Percentiles rank a stretch among this genome's conserved stretches.
phyloP scores from a whole-genome alignment of 2,888 invertebrate genomes.

The Cataglyphis livida region DNA sequence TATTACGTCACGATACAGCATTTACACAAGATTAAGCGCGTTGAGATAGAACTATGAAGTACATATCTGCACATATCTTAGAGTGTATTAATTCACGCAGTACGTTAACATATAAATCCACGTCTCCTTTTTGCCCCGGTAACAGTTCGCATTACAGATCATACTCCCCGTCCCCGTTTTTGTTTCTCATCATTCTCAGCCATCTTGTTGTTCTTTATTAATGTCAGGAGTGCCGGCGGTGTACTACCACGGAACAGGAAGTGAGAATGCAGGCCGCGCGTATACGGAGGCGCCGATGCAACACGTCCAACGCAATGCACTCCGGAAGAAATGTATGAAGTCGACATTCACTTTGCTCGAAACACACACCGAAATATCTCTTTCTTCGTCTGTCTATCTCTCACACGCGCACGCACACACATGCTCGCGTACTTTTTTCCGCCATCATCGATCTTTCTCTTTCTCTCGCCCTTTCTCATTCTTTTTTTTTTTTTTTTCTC shows the following conservation, averaged over 20 bases:
- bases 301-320: conserved; percentile 81
- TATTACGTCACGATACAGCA: not conserved
- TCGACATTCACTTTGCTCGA: conserved; percentile 78
- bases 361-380: conserved; percentile 58
- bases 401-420: not conserved
- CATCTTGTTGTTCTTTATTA: conserved; percentile 79
- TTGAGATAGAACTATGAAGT: not conserved
- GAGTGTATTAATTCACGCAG: conserved; percentile 42
- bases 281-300: conserved; percentile 82
- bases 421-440: not conserved
- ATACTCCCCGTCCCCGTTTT: conserved; percentile 45
- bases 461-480: conserved; percentile 1
- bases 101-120: conserved; percentile 32
- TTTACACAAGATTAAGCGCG: not conserved
- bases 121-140: not conserved
- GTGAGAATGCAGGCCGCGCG: conserved; percentile 80
- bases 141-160: conserved; percentile 50
- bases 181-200: conserved; percentile 73
- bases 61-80: not conserved
- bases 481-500: conserved; percentile 13
- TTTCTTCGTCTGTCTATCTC: conserved; percentile 47
- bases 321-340: conserved; percentile 84
- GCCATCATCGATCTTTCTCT: conserved; percentile 24
- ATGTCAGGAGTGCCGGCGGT: conserved; percentile 82
- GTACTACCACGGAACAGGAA: conserved; percentile 83